phyloP scores from a whole-genome alignment of 2,797 vertebrate genomes.

The Smutsia gigantea region DNA sequence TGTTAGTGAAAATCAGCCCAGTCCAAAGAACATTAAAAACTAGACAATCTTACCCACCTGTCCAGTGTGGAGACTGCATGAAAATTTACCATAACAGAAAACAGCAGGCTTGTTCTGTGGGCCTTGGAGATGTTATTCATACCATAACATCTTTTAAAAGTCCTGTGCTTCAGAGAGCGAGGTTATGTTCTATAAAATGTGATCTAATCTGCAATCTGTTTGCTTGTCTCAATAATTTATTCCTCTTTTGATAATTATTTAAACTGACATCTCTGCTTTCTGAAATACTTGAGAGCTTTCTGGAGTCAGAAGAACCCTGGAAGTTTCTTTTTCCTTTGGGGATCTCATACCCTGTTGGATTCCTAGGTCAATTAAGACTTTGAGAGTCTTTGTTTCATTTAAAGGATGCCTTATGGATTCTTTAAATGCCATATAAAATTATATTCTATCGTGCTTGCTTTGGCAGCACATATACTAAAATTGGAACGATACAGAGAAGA shows the following conservation, averaged over 20 bases:
- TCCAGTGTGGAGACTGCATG: background rate
- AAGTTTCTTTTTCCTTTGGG: background rate
- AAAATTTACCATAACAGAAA: background rate
- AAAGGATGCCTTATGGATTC: background rate
- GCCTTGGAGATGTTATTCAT: background rate
- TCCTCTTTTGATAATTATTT: background rate
- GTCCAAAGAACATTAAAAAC: background rate
- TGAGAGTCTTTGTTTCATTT: background rate
- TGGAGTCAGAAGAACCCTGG: background rate
- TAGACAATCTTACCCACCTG: background rate
- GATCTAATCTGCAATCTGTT: background rate
- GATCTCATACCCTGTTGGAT: background rate
- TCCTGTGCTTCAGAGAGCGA: background rate
- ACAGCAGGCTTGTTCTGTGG: background rate
- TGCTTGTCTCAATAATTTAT: background rate
- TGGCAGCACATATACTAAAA: too few relatives aligned
- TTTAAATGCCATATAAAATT: background rate
- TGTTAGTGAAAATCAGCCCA: background rate
- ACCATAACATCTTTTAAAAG: background rate
- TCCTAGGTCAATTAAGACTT: background rate
- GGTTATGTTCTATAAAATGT: background rate
- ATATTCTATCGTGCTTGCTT: background rate
- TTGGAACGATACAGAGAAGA: too few relatives aligned
- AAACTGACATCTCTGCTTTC: background rate
- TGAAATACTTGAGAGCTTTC: background rate